Percentiles rank a stretch among this genome's conserved stretches.
These are phyloP conservation scores for Arothron firmamentum DNA, from an alignment of 2,113 vertebrate genomes.

Conservation along the genomic window DNA sequence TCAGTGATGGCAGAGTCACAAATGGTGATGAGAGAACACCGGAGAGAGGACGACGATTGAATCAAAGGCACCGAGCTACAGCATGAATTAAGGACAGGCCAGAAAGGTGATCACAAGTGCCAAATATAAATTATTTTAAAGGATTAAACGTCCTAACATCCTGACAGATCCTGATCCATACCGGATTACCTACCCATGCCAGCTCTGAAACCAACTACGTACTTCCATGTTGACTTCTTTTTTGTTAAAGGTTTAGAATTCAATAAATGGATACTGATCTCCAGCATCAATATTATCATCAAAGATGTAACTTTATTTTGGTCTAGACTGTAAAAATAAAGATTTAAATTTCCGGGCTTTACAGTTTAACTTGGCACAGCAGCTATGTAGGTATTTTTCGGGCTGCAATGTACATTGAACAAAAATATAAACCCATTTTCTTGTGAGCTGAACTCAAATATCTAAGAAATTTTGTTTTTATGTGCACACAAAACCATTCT, in stretches of 20 bases:
- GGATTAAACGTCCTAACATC: slow-evolving; percentile 8
- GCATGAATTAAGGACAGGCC: slow-evolving; percentile 20
- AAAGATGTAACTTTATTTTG: background rate
- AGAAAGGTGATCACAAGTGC: background rate
- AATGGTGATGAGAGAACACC: too few species aligned
- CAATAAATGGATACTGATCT: slow-evolving; percentile 80
- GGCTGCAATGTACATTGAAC: too few species aligned
- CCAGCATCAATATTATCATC: too few species aligned
- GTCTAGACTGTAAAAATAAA: background rate
- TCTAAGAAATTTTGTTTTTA: too few species aligned
- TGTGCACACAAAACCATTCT: too few species aligned
- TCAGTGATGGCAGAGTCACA: too few species aligned
- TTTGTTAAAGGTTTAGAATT: background rate
- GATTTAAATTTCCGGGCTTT: background rate
- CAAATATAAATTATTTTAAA: slow-evolving; percentile 12
- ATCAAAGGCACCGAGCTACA: too few species aligned
- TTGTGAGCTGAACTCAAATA: too few species aligned
- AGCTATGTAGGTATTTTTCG: too few species aligned
- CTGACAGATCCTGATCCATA: slow-evolving; percentile 11
- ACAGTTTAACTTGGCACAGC: too few species aligned
- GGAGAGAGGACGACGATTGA: too few species aligned
- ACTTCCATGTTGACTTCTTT: background rate
- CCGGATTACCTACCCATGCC: background rate
- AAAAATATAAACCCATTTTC: too few species aligned
- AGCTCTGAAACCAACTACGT: background rate